phyloP scores from a whole-genome alignment of 2,888 invertebrate species.

The Pseudococcus jackbeardsleyi region DNA sequence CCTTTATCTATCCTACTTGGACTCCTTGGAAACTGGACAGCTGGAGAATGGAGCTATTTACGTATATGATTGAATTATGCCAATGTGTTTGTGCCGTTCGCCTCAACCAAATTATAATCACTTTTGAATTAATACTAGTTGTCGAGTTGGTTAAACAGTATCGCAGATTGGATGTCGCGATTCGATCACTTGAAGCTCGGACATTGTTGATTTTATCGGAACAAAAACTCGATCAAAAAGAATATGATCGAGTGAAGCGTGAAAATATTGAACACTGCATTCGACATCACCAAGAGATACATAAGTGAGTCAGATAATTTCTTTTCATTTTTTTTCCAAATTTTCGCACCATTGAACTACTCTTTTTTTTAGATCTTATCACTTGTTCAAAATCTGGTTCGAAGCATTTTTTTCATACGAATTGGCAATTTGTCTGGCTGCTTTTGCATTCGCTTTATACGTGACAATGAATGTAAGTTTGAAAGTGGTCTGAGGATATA shows the following conservation, averaged over 20 bases:
- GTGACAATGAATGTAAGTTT: not conserved
- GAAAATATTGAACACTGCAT: not conserved
- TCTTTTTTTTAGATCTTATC: not conserved
- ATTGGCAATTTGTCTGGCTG: not conserved
- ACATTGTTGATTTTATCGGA: not conserved
- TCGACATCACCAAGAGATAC: not conserved
- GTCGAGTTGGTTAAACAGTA: not conserved
- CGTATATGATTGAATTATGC: not conserved
- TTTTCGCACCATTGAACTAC: not conserved
- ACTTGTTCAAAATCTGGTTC: not conserved
- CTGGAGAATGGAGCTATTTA: not conserved
- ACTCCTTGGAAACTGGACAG: not conserved
- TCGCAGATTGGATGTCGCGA: not conserved
- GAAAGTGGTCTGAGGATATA: not conserved
- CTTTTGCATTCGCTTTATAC: not conserved
- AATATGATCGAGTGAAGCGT: not conserved
- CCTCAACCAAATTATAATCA: not conserved
- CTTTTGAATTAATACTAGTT: not conserved
- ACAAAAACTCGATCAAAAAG: not conserved
- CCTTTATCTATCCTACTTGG: not conserved
- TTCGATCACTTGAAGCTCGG: not conserved
- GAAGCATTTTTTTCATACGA: not conserved
- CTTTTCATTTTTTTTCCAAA: not conserved
- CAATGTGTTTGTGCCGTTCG: not conserved
- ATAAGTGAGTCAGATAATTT: not conserved